phyloP scores from a whole-genome alignment of 2,888 invertebrate genomes.

The Drosophila fulvimacula region DNA sequence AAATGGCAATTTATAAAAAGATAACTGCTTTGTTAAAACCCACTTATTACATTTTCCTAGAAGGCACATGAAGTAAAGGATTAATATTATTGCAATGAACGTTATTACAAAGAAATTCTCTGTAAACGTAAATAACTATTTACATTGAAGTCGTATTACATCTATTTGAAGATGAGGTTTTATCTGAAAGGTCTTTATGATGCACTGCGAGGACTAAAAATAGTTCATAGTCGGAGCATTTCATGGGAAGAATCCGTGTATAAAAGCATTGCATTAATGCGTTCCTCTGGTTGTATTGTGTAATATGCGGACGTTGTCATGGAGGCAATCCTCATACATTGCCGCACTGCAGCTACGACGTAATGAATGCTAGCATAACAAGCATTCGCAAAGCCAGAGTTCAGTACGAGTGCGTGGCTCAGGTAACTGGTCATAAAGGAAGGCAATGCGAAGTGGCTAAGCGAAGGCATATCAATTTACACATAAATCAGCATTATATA shows the following conservation, averaged over 20 bases:
- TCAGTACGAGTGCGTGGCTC: background rate
- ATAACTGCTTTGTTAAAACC: background rate
- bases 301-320: constrained; percentile 30
- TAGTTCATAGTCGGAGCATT: background rate
- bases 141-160: too few species aligned
- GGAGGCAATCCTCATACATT: constrained; percentile 6
- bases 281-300: constrained; percentile 18
- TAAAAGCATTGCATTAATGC: background rate
- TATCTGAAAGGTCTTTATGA: background rate
- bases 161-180: background rate
- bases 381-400: background rate
- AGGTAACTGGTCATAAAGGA: background rate
- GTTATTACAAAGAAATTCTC: background rate
- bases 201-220: background rate
- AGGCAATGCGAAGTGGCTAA: background rate
- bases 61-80: background rate
- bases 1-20: background rate
- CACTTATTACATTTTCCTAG: background rate
- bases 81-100: background rate
- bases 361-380: constrained; percentile 29
- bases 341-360: constrained; percentile 36
- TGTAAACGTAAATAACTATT: too few species aligned
- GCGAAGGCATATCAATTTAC: constrained; percentile 38
- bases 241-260: background rate
- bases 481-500: constrained; percentile 47